Evolutionary conservation across 1,140 invertebrate genomes (phyloP).

Genomic region (Drosophila mayri): DNA sequence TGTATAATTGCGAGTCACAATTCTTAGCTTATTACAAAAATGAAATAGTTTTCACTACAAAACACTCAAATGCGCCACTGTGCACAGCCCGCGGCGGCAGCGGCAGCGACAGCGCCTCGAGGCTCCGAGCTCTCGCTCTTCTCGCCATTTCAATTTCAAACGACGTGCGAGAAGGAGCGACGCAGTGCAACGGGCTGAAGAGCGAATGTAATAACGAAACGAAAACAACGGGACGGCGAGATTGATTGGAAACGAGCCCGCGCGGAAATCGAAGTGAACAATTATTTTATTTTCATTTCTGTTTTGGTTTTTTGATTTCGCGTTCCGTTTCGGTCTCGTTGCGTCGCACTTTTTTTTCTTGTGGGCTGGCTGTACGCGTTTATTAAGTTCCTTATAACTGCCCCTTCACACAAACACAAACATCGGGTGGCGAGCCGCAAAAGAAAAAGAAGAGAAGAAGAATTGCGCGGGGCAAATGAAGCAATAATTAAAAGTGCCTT

Average conservation of each 20-base stretch:
- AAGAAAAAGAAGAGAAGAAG: slow-evolving; percentile 12
- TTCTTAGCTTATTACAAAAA: too few relatives aligned
- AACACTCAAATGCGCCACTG: background rate
- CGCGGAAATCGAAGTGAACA: slow-evolving; percentile 52
- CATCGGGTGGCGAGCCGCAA: slow-evolving; percentile 15
- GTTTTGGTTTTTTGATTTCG: slow-evolving; percentile 40
- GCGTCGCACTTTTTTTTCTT: slow-evolving; percentile 32
- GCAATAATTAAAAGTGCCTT: slow-evolving; percentile 82
- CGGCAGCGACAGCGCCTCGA: slow-evolving; percentile 13
- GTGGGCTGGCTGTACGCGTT: slow-evolving; percentile 40
- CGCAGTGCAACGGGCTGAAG: slow-evolving; percentile 19
- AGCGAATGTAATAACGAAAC: slow-evolving; percentile 8
- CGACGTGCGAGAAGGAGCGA: slow-evolving; percentile 57
- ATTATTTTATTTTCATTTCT: slow-evolving; percentile 42
- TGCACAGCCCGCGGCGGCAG: slow-evolving; percentile 1
- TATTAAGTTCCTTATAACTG: slow-evolving; percentile 73
- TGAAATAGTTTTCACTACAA: background rate
- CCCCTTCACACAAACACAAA: slow-evolving; percentile 48
- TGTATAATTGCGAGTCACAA: background rate
- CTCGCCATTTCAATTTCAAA: slow-evolving; percentile 63
- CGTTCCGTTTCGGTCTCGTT: slow-evolving; percentile 30
- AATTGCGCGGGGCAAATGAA: slow-evolving; percentile 61
- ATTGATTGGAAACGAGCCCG: slow-evolving; percentile 33
- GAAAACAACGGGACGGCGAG: slow-evolving; percentile 23
- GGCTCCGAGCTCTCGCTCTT: background rate